These are phyloP conservation scores for Drosophila persimilis DNA, from an alignment of 1,140 invertebrate genomes.

Conservation along the genomic window DNA sequence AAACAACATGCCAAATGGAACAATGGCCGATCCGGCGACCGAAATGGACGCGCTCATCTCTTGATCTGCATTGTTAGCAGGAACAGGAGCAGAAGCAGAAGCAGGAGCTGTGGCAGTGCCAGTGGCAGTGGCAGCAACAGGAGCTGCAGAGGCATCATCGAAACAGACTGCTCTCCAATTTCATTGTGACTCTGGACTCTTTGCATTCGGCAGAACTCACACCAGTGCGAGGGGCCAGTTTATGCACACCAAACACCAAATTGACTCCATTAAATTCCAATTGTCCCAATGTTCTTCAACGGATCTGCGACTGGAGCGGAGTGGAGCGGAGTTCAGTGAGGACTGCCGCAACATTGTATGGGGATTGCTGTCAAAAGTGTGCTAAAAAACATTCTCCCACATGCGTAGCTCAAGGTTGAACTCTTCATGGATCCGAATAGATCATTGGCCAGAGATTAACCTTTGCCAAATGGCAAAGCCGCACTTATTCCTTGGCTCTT, in stretches of 20 bases:
- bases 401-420: too few species aligned
- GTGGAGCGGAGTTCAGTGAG: slow-evolving; percentile 4
- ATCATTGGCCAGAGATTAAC: too few species aligned
- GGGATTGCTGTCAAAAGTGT: slow-evolving; percentile 20
- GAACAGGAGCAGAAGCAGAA: slow-evolving; percentile 10
- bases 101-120: slow-evolving; percentile 6
- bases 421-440: too few species aligned
- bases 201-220: slow-evolving; percentile 57
- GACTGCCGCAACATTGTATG: slow-evolving; percentile 15
- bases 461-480: too few species aligned
- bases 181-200: slow-evolving; percentile 25
- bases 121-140: not conserved
- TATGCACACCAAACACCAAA: slow-evolving; percentile 74
- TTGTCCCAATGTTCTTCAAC: slow-evolving; percentile 58
- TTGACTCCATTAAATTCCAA: slow-evolving; percentile 82
- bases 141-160: not conserved
- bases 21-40: slow-evolving; percentile 70
- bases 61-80: slow-evolving; percentile 80
- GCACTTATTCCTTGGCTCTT: too few species aligned
- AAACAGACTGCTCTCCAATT: slow-evolving; percentile 10
- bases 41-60: slow-evolving; percentile 78
- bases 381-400: too few species aligned
- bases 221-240: slow-evolving; percentile 51
- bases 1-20: slow-evolving; percentile 67
- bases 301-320: not conserved